Evolutionary conservation across 2,888 invertebrate genomes (phyloP).

Genomic region (Drosophila eohydei): DNA sequence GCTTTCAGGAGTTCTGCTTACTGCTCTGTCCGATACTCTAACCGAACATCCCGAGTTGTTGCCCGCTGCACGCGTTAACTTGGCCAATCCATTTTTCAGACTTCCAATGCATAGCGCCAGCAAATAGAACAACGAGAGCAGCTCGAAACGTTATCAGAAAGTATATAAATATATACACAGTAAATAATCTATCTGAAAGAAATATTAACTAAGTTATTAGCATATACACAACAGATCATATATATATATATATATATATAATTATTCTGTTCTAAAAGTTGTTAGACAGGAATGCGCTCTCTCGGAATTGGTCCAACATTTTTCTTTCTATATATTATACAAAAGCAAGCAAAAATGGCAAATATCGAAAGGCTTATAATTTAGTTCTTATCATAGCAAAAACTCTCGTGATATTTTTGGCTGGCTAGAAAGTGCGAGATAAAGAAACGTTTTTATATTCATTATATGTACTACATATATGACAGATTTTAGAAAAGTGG

Average conservation of each 20-base stretch:
- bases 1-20: conserved; percentile 89
- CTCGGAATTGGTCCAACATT: conserved; percentile 58
- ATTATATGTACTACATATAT: conserved; percentile 24
- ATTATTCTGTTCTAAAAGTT: conserved; percentile 39
- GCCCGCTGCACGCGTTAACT: conserved; percentile 86
- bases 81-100: conserved; percentile 84
- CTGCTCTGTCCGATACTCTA: conserved; percentile 90
- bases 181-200: conserved; percentile 49
- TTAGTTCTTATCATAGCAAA: conserved; percentile 50
- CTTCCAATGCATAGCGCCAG: conserved; percentile 78
- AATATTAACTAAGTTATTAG: conserved; percentile 53
- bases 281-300: conserved; percentile 62
- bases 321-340: conserved; percentile 13
- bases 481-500: conserved; percentile 32
- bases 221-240: conserved; percentile 38
- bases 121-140: conserved; percentile 44
- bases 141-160: conserved; percentile 51
- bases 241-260: neutral
- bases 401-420: conserved; percentile 69
- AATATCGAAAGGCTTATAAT: conserved; percentile 17
- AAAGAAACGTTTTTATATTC: conserved; percentile 47
- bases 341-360: neutral
- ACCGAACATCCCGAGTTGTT: conserved; percentile 90
- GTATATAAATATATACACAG: conserved; percentile 35
- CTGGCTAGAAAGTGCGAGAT: conserved; percentile 33